Percentiles rank a stretch among this genome's conserved stretches.
phyloP scores from a whole-genome alignment of 35 echinoderm and acorn worm genomes.

The Acanthaster planci region DNA sequence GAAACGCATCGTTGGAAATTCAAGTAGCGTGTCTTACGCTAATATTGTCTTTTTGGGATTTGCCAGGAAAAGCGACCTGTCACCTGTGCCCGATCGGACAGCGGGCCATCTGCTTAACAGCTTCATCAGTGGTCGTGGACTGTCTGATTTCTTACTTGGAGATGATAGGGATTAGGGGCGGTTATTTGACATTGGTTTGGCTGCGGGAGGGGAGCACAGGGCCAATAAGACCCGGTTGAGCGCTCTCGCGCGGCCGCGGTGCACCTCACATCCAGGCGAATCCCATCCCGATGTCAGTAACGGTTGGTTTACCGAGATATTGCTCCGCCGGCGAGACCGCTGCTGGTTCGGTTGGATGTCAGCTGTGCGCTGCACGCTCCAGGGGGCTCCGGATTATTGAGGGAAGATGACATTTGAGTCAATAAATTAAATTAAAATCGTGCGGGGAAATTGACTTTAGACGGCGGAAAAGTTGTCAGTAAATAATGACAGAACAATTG shows the following conservation, averaged over 20 bases:
- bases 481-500: conserved; percentile 17
- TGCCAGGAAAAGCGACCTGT: neutral
- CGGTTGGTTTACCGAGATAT: conserved; percentile 4
- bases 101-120: conserved; percentile 18
- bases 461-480: conserved; percentile 28
- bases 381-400: neutral
- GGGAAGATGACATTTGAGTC: conserved; percentile 20
- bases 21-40: conserved; percentile 8
- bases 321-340: neutral
- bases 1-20: conserved; percentile 5
- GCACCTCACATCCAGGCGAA: neutral
- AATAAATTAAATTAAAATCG: conserved; percentile 35
- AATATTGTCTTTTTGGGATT: conserved; percentile 10
- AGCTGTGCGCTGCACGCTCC: neutral
- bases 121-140: neutral
- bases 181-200: conserved; percentile 8
- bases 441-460: conserved; percentile 28
- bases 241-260: neutral
- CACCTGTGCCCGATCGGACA: neutral
- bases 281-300: neutral
- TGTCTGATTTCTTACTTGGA: neutral
- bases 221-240: neutral
- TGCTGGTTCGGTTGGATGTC: neutral
- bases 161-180: neutral
- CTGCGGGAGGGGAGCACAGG: neutral